These are phyloP conservation scores for Globia sparganii DNA, from an alignment of 2,888 invertebrate species.

Conservation along the genomic window DNA sequence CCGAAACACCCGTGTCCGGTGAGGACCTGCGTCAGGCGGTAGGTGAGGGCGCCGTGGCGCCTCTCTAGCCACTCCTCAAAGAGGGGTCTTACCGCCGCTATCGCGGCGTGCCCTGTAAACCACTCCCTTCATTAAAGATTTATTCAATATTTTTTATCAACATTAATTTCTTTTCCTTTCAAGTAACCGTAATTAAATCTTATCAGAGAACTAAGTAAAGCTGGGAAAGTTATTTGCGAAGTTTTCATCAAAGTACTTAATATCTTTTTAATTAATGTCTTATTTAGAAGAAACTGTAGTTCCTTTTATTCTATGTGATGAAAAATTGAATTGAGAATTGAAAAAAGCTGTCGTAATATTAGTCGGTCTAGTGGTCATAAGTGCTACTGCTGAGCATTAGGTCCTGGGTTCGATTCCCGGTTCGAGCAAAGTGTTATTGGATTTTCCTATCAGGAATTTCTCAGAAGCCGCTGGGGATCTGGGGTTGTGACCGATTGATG, in stretches of 20 bases:
- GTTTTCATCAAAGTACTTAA: slow-evolving; percentile 31
- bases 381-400: background rate
- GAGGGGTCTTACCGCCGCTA: too few relatives aligned
- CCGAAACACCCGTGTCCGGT: too few relatives aligned
- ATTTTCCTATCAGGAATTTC: background rate
- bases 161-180: slow-evolving; percentile 21
- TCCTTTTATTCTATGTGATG: background rate
- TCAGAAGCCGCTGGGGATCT: background rate
- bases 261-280: slow-evolving; percentile 35
- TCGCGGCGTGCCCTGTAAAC: too few relatives aligned
- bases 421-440: background rate
- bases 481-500: background rate
- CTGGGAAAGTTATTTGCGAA: slow-evolving; percentile 39
- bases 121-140: background rate
- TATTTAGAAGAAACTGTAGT: background rate
- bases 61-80: too few relatives aligned
- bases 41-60: too few relatives aligned
- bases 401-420: background rate
- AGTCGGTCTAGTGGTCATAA: background rate
- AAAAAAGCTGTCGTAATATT: background rate
- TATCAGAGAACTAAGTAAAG: slow-evolving; percentile 39
- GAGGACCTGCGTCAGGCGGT: too few relatives aligned
- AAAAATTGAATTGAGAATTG: background rate
- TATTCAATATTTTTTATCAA: slow-evolving; percentile 16
- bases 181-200: slow-evolving; percentile 39